Conservation (phyloP, 2,888 invertebrate genomes). For the Herminia tarsipennalis region DNA sequence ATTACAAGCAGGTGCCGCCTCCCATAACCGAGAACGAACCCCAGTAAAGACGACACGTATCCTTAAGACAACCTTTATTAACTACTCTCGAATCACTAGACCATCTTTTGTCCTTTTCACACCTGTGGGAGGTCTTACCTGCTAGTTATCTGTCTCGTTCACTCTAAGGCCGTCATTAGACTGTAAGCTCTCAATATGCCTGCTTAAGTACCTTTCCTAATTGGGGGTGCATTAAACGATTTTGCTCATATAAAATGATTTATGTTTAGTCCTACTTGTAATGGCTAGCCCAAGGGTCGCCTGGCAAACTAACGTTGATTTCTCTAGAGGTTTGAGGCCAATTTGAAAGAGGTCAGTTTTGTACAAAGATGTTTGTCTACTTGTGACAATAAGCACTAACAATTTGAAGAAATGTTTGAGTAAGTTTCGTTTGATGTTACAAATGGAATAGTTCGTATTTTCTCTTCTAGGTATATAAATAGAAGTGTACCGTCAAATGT, state of each 20-base stretch:
- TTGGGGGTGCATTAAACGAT: slow-evolving; percentile 71
- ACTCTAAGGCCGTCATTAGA: slow-evolving; percentile 37
- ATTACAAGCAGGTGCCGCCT: slow-evolving; percentile 35
- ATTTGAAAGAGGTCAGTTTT: slow-evolving; percentile 5
- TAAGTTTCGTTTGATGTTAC: neutral
- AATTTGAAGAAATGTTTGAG: neutral
- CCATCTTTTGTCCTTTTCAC: slow-evolving; percentile 11
- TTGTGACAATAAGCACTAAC: slow-evolving; percentile 1
- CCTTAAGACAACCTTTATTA: slow-evolving; percentile 33
- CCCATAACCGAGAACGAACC: slow-evolving; percentile 27
- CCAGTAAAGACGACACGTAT: slow-evolving; percentile 25
- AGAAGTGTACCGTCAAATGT: too few species aligned
- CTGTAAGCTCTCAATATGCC: slow-evolving; percentile 52
- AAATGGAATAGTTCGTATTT: too few species aligned
- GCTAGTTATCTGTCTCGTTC: slow-evolving; percentile 16
- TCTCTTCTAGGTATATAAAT: too few species aligned
- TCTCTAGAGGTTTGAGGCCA: slow-evolving; percentile 15
- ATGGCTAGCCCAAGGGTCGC: slow-evolving; percentile 32
- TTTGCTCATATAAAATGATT: slow-evolving; percentile 72
- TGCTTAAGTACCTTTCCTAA: slow-evolving; percentile 59
- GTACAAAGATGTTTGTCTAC: neutral
- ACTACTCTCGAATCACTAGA: slow-evolving; percentile 32
- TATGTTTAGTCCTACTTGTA: slow-evolving; percentile 51
- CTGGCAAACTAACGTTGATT: slow-evolving; percentile 15
- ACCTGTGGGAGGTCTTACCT: neutral